Evolutionary conservation across 2,888 invertebrate species (phyloP).

Genomic region (Slavum lentiscoides): DNA sequence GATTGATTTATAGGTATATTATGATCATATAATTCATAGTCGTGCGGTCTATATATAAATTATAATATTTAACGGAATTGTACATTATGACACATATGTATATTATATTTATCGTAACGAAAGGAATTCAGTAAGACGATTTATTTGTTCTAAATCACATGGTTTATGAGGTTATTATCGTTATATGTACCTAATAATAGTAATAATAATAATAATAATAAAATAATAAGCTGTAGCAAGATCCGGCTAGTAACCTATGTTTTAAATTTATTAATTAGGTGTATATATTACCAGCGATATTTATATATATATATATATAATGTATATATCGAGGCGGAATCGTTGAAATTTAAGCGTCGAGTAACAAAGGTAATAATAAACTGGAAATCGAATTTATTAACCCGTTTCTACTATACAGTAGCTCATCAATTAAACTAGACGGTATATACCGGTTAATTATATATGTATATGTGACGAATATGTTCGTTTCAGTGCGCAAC

Average conservation of each 20-base stretch:
- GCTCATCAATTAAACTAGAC: conserved; percentile 21
- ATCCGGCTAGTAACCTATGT: not conserved
- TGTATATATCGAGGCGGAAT: conserved; percentile 2
- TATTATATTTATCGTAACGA: not conserved
- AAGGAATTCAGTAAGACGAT: not conserved
- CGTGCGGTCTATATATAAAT: too few species aligned
- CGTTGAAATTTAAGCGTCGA: conserved; percentile 11
- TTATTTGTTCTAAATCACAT: not conserved
- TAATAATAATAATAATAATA: too few species aligned
- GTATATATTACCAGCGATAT: too few species aligned
- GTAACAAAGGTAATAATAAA: conserved; percentile 13
- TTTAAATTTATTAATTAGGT: conserved; percentile 42
- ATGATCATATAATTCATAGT: too few species aligned
- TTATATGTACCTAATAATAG: too few species aligned
- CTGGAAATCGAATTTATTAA: conserved; percentile 27
- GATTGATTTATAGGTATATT: too few species aligned
- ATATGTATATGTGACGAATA: not conserved
- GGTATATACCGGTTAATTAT: conserved; percentile 6
- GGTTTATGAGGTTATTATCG: not conserved
- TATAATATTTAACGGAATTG: too few species aligned
- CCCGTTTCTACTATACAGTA: conserved; percentile 32
- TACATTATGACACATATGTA: not conserved
- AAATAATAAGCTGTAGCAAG: too few species aligned
- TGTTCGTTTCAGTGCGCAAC: not conserved
- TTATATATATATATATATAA: too few species aligned